These are phyloP conservation scores for Andrena bucephala DNA, from an alignment of 2,888 invertebrate genomes.

Conservation along the genomic window DNA sequence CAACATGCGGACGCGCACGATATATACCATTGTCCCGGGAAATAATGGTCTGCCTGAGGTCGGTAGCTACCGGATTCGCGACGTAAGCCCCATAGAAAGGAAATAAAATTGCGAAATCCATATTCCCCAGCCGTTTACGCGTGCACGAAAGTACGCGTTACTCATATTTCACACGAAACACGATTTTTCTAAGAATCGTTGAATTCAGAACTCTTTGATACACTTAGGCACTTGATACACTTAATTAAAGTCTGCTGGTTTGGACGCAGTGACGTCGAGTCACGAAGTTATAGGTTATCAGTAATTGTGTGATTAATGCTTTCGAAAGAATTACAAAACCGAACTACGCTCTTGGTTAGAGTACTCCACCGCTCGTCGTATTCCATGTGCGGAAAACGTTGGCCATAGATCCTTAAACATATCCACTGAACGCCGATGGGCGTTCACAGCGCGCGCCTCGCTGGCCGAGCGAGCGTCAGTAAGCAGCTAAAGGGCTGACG, in stretches of 20 bases:
- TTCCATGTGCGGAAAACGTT: not conserved
- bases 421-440: not conserved
- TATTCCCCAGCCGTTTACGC: not conserved
- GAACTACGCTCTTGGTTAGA: no score
- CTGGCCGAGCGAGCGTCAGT: not conserved
- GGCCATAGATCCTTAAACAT: not conserved
- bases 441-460: not conserved
- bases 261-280: not conserved
- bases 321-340: slow-evolving; percentile 2
- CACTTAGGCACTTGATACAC: not conserved
- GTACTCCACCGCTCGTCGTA: not conserved
- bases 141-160: not conserved
- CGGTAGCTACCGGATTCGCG: slow-evolving; percentile 10
- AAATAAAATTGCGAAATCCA: slow-evolving; percentile 39
- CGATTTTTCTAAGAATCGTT: not conserved
- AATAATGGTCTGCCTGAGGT: slow-evolving; percentile 14
- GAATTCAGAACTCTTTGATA: no score
- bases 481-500: not conserved
- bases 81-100: not conserved
- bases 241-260: slow-evolving; percentile 2
- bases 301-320: not conserved
- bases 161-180: not conserved
- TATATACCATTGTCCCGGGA: slow-evolving; percentile 12
- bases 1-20: not conserved
- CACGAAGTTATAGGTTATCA: not conserved